Conservation (phyloP, 2,113 vertebrate genomes). For the Sphyrna mokarran region DNA sequence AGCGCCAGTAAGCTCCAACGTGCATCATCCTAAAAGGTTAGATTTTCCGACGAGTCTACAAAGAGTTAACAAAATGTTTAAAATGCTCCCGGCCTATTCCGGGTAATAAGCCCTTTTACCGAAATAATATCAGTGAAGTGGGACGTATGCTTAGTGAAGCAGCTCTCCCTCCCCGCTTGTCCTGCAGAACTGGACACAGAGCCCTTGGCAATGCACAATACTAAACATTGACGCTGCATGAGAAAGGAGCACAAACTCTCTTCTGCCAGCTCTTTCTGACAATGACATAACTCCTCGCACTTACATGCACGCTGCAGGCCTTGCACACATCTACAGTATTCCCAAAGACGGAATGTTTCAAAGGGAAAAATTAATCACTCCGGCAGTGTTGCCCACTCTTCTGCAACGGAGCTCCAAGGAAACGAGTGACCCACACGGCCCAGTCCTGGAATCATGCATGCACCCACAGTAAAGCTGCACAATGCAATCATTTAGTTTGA, state of each 20-base stretch:
- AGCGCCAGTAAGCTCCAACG: neutral
- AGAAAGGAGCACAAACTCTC: neutral
- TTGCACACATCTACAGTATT: neutral
- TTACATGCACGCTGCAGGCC: neutral
- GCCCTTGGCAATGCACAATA: neutral
- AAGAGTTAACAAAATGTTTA: neutral
- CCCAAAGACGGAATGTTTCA: neutral
- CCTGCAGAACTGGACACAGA: neutral
- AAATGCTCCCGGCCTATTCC: neutral
- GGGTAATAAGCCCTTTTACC: neutral
- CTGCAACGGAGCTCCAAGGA: neutral
- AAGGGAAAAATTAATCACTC: constrained; percentile 4
- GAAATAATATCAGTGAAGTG: neutral
- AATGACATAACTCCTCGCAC: neutral
- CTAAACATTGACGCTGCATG: neutral
- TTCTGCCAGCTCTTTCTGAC: neutral
- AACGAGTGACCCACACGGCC: neutral
- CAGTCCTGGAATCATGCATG: neutral
- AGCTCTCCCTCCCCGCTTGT: neutral
- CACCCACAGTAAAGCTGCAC: neutral
- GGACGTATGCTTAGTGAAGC: neutral
- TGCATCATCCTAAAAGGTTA: neutral
- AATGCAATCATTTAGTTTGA: neutral
- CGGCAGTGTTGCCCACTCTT: neutral
- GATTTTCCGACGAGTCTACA: too few relatives aligned